Base-by-base conservation (phyloP, 2,113 vertebrate species). In the Amphilophus citrinellus region DNA sequence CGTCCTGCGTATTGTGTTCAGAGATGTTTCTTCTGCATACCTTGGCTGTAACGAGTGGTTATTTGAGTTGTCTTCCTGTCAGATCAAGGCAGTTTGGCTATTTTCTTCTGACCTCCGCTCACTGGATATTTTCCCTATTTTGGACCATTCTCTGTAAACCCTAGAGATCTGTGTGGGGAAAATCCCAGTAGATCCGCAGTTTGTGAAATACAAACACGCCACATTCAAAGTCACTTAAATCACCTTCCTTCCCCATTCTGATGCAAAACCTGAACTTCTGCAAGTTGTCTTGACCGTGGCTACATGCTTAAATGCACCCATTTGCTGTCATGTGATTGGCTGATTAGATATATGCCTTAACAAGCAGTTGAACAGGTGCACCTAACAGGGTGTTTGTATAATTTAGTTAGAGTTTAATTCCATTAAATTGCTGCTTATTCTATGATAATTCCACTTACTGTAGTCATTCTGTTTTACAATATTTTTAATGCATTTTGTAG, bases 51-150 rank as follows among this genome's bases (percentile, higher is more conserved):
- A 30, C 17, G 13, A 68, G 22, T 47, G 42, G 17, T 50, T 68
- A 68, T 68, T 47, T 68, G 42, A 50, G 65, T 68, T 47, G 44
- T 22, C 65, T 1, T 50, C 50, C 50, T 53, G 6, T 53, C 17
- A 53, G 15, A 2, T 53, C 2, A 15, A 7, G 18, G 17, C 17
- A 47, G 44, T 47, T 24, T 44, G 24, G n/a, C n/a, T 10, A 24
- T 27, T 66, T n/a, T 66, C 24, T 37, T 68, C 22, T 30, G 22
- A 50, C 42, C 65, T 68, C 15, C 24, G 15, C 42, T 68, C 42
- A 47, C 14, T 18, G 0, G 0, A 68, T 71, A 30, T 50, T 30
- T 50, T 68, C 47, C 18, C 22, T 27, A 18, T 68, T 47, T 47
- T 14, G 17, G 65, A 4, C 3, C 24, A 37, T 9, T 37, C 27